Percentiles rank a stretch among this genome's conserved stretches.
phyloP scores from a whole-genome alignment of 2,888 invertebrate genomes.

The Nebria salina region DNA sequence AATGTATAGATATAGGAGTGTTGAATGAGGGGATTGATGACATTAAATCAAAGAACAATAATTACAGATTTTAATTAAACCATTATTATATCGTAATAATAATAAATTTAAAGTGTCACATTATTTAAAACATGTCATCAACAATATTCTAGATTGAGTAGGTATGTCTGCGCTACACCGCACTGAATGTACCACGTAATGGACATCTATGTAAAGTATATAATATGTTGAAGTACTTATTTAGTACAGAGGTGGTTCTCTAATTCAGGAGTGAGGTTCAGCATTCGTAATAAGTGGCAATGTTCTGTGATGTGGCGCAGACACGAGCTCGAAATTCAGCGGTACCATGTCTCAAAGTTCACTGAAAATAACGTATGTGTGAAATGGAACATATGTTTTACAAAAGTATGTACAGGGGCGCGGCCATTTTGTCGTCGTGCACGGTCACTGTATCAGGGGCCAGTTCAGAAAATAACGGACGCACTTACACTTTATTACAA shows the following conservation, averaged over 20 bases:
- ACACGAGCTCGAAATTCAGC: constrained; percentile 25
- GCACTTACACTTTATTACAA: constrained; percentile 13
- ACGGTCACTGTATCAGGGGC: not conserved
- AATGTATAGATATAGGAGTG: not conserved
- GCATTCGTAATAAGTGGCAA: not conserved
- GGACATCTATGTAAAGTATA: not conserved
- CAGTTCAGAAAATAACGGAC: constrained; percentile 1
- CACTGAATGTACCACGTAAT: constrained; percentile 8
- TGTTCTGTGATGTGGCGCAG: constrained; percentile 14
- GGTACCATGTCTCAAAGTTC: constrained; percentile 43
- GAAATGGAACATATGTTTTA: constrained; percentile 45
- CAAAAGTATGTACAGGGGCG: constrained; percentile 45
- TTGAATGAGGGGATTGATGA: not conserved
- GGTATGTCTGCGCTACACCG: constrained; percentile 23
- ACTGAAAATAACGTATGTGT: constrained; percentile 44
- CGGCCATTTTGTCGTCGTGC: not conserved
- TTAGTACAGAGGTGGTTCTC: not conserved
- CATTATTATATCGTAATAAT: constrained; percentile 55
- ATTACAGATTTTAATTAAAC: constrained; percentile 50
- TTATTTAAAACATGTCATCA: constrained; percentile 57
- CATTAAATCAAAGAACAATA: constrained; percentile 10
- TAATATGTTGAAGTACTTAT: not conserved
- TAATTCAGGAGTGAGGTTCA: not conserved
- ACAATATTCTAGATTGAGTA: constrained; percentile 41
- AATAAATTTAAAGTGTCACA: constrained; percentile 58